Evolutionary conservation across 30 jellyfish, hydroid and myxozoan species (phyloP).

Genomic region (Mastigias papua): DNA sequence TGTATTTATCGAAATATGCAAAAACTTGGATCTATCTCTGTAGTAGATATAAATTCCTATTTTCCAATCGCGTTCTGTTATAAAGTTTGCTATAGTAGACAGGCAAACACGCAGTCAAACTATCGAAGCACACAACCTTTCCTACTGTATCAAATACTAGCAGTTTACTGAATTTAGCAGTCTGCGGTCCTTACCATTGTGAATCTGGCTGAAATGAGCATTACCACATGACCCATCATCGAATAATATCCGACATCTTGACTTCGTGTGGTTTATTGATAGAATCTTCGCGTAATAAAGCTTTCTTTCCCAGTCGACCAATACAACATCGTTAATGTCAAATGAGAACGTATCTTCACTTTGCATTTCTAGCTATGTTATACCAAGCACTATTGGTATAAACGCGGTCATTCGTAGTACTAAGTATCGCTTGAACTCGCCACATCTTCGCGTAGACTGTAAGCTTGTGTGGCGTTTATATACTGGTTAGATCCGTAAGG

Average conservation of each 20-base stretch:
- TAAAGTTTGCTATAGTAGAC: too few species aligned
- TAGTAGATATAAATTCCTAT: too few species aligned
- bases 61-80: too few species aligned
- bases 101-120: too few species aligned
- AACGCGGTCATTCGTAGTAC: neutral
- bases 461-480: conserved; percentile 6
- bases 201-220: conserved; percentile 72
- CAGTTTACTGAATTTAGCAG: too few species aligned
- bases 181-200: conserved; percentile 83
- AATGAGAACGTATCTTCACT: conserved; percentile 31
- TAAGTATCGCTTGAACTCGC: neutral
- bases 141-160: too few species aligned
- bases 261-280: conserved; percentile 46
- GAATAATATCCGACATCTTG: conserved; percentile 75
- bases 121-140: too few species aligned
- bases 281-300: conserved; percentile 92
- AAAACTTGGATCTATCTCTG: too few species aligned
- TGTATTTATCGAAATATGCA: too few species aligned
- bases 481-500: neutral
- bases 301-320: conserved; percentile 85
- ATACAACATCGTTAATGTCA: conserved; percentile 73
- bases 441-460: neutral
- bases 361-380: neutral
- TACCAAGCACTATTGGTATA: neutral
- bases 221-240: conserved; percentile 87